Percentiles rank a stretch among this genome's conserved stretches.
Evolutionary conservation across 2,797 vertebrate genomes (phyloP).

Genomic region (Telmatherina bonti): DNA sequence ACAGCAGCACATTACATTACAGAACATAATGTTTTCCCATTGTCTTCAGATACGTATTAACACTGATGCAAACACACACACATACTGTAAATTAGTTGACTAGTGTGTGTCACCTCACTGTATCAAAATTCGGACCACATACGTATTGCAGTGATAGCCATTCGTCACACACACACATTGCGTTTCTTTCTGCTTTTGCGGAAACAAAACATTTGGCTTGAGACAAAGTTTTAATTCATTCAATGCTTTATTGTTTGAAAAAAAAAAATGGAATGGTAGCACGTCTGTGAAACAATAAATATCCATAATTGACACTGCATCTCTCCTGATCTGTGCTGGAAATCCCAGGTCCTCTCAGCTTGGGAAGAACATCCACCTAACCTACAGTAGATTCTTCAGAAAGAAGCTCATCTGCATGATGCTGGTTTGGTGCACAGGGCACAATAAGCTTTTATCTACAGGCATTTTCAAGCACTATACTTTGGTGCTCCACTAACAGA

Average conservation of each 20-base stretch:
- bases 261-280: constrained; percentile 46
- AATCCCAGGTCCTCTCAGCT: constrained; percentile 12
- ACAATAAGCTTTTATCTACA: constrained; percentile 12
- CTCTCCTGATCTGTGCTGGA: constrained; percentile 22
- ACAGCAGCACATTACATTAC: constrained; percentile 23
- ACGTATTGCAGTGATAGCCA: neutral
- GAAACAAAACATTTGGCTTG: neutral
- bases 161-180: neutral
- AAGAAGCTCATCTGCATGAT: constrained; percentile 22
- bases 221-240: constrained; percentile 29
- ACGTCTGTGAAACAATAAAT: constrained; percentile 77
- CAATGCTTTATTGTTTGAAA: constrained; percentile 75
- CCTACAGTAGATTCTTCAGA: constrained; percentile 13
- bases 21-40: constrained; percentile 25
- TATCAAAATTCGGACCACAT: neutral
- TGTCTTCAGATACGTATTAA: constrained; percentile 7
- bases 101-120: neutral
- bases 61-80: neutral
- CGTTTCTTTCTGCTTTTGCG: neutral
- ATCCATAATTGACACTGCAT: constrained; percentile 55
- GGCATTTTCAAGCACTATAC: neutral
- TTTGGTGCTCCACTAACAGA: neutral
- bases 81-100: neutral
- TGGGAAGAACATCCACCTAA: neutral
- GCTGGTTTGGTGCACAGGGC: neutral